Percentiles rank a stretch among this genome's conserved stretches.
Conservation (phyloP, 2,113 vertebrate genomes). For the Myiopsitta monachus region DNA sequence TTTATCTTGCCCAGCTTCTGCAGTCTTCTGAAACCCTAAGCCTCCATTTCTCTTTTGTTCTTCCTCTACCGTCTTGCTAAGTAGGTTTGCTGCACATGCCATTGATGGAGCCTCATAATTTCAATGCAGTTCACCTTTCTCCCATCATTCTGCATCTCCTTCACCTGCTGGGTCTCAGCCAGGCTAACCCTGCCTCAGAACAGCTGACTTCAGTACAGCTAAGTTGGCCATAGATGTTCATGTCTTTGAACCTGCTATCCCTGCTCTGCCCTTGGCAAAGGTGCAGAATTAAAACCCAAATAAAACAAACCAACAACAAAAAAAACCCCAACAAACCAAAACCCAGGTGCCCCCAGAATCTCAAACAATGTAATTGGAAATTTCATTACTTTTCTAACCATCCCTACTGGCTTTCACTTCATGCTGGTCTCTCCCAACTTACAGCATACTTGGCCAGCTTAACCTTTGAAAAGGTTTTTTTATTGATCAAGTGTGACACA, state of each 20-base stretch:
- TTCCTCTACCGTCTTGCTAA: not conserved
- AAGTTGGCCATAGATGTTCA: rapidly evolving
- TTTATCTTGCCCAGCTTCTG: not conserved
- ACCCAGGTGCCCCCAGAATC: not conserved
- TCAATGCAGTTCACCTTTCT: not conserved
- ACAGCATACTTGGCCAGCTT: slow-evolving; percentile 36
- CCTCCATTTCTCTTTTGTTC: rapidly evolving
- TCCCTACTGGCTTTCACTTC: slow-evolving; percentile 48
- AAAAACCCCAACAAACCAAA: not conserved
- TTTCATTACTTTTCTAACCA: slow-evolving; percentile 42
- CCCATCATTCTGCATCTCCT: not conserved
- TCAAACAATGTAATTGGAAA: not conserved
- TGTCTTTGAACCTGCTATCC: not conserved
- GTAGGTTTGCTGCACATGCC: not conserved
- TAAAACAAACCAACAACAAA: not conserved
- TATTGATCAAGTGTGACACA: slow-evolving; percentile 56
- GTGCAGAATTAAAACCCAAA: not conserved
- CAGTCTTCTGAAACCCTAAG: rapidly evolving
- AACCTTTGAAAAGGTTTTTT: slow-evolving; percentile 69
- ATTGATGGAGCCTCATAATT: rapidly evolving
- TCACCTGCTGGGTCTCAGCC: not conserved
- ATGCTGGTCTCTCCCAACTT: slow-evolving; percentile 25
- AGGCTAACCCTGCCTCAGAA: not conserved
- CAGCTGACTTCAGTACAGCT: not conserved
- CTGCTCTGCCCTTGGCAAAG: not conserved